Conservation (phyloP, 2,888 invertebrate genomes). For the Chydorus sphaericus region DNA sequence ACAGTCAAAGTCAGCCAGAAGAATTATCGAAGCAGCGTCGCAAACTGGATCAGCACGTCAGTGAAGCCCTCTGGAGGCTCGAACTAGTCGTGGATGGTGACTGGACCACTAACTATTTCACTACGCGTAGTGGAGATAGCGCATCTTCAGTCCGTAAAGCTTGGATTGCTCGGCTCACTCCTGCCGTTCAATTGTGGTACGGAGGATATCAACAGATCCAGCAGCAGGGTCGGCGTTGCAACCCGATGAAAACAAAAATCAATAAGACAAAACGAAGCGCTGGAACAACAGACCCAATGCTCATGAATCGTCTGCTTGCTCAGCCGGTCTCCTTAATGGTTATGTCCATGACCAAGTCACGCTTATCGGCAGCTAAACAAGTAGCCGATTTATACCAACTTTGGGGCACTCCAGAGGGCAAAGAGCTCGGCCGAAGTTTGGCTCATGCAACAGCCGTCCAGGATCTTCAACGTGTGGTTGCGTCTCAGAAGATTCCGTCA, state of each 20-base stretch:
- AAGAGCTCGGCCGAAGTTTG: too few relatives aligned
- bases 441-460: not conserved
- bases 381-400: not conserved
- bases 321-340: not conserved
- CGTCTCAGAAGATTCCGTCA: too few relatives aligned
- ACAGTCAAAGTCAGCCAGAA: too few relatives aligned
- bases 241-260: too few relatives aligned
- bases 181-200: too few relatives aligned
- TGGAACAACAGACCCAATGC: too few relatives aligned
- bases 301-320: slow-evolving; percentile 1
- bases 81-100: slow-evolving; percentile 32
- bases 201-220: too few relatives aligned
- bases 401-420: not conserved
- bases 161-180: slow-evolving; percentile 3
- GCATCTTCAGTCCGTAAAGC: not conserved
- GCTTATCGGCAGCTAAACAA: not conserved
- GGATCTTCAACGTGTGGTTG: too few relatives aligned
- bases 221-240: too few relatives aligned
- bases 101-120: not conserved
- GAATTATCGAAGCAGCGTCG: slow-evolving; percentile 2
- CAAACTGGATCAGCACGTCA: slow-evolving; percentile 34
- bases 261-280: not conserved
- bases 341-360: slow-evolving; percentile 4
- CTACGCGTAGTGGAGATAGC: not conserved
- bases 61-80: slow-evolving; percentile 55